A percentile compares a stretch with the other conserved stretches of the same genome.
Evolutionary conservation across 1,140 invertebrate genomes (phyloP).

Genomic region (Orchestia grillus): DNA sequence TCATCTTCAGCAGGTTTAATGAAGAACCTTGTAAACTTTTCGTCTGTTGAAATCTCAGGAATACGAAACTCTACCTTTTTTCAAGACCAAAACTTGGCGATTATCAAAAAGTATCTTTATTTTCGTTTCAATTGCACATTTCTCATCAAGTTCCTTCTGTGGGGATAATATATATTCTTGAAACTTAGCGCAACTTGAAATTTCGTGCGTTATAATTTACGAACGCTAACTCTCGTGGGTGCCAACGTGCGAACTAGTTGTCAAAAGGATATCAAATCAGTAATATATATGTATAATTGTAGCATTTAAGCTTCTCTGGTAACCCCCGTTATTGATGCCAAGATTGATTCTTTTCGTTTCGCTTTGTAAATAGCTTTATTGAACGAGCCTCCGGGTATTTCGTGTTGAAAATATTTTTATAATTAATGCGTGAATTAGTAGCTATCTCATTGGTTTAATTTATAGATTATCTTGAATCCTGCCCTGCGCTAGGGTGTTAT

Average conservation of each 20-base stretch:
- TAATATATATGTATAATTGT: not conserved
- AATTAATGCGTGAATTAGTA: not conserved
- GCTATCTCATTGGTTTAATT: not conserved
- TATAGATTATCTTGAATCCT: conserved; percentile 2
- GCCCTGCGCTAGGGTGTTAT: not conserved
- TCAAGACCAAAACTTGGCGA: not conserved
- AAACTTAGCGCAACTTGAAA: not conserved
- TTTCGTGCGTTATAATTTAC: not conserved
- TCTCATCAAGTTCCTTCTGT: not conserved
- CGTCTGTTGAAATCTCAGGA: no score
- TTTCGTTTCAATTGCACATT: not conserved
- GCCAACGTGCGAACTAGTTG: not conserved
- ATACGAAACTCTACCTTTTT: not conserved
- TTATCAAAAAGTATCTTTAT: not conserved
- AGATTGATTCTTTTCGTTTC: not conserved
- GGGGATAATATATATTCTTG: not conserved
- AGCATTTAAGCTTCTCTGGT: not conserved
- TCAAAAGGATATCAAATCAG: not conserved
- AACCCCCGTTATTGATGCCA: not conserved
- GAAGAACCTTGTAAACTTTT: no score
- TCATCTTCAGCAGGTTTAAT: not conserved
- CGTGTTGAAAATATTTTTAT: conserved; percentile 10
- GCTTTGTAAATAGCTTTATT: not conserved
- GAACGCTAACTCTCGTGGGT: not conserved
- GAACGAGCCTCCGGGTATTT: not conserved